Evolutionary conservation across 2,113 vertebrate species (phyloP), one percentile per base, ranked within the genome.

Genomic region (Xyliphius kryptos): DNA sequence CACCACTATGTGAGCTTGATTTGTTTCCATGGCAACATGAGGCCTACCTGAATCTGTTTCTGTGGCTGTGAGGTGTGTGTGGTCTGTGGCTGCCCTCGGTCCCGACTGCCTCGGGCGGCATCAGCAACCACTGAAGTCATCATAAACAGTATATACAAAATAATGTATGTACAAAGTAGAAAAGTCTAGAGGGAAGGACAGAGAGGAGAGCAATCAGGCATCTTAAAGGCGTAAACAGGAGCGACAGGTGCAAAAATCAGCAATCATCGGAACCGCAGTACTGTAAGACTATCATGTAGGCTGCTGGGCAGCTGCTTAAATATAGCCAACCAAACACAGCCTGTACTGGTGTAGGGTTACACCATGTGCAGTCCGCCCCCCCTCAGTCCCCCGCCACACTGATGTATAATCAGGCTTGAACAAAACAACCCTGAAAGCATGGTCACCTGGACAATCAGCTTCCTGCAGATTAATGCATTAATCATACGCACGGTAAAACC

Each of bases 61-160:
- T 97, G 94, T 78, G 89, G 83, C 68, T 94, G 95, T 76, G 88
- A 73, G 56, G 89, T 74, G 71, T 92, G 91, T 80, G 89, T 77
- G 52, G 82, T 57, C 76, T 89, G 81, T 83, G 91, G 90, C 50
- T 91, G 91, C 55, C 41, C 76, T 88, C 88, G 91, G 72, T 98
- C 95, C 87, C 92, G 86, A 88, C 89, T 85, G 77, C 91, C 88
- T 81, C 90, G 90, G 83, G 87, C 77, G 79, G 89, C 91, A 84
- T 92, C 93, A 86, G 82, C 91, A 87, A 90, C 91, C 88, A 98
- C 84, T 2, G 95, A 97, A 87, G 93, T 97, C 95, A 98, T 98
- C 91, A 93, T 97, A 91, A 91, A 97, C 90, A 92, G 92, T 93
- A 97, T 97, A 94, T 97, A 98, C 93, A 97, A 94, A 97, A 92